Percentiles rank a stretch among this genome's conserved stretches.
Evolutionary conservation across 2,797 vertebrate species (phyloP).

Genomic region (Hybognathus amarus): DNA sequence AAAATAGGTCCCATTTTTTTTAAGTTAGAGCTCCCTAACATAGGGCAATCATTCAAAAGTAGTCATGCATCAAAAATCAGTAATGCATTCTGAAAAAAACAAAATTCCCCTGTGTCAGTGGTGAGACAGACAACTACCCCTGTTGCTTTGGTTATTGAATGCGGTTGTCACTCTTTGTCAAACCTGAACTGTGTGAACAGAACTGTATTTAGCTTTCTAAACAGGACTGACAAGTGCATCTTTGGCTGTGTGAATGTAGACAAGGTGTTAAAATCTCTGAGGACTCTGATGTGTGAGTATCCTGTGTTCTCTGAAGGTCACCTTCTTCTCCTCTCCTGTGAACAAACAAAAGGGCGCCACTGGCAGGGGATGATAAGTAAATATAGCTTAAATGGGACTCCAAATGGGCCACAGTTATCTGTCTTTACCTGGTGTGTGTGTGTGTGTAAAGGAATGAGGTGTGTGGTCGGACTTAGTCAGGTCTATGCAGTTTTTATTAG

Average conservation of each 20-base stretch:
- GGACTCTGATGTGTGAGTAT: constrained; percentile 10
- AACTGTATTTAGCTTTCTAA: constrained; percentile 35
- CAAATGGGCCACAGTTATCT: constrained; percentile 77
- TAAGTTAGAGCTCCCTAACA: not conserved
- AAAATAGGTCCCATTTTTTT: no score
- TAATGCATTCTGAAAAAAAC: not conserved
- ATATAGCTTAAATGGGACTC: constrained; percentile 80
- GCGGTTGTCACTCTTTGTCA: not conserved
- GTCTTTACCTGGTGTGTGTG: constrained; percentile 34
- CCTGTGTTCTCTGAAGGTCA: constrained; percentile 72
- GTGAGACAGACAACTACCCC: constrained; percentile 7
- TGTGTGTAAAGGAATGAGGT: constrained; percentile 22
- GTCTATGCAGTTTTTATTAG: constrained; percentile 75
- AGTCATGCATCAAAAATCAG: not conserved
- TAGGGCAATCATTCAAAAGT: not conserved
- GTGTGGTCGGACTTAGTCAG: constrained; percentile 34
- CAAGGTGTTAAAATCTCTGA: constrained; percentile 13
- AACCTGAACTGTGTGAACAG: not conserved
- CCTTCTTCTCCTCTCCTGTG: constrained; percentile 66
- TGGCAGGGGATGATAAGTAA: constrained; percentile 79
- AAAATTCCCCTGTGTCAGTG: not conserved
- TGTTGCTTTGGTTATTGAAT: constrained; percentile 12
- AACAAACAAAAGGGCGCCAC: constrained; percentile 75
- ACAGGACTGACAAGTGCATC: constrained; percentile 18
- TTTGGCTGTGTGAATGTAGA: constrained; percentile 5